Evolutionary conservation across 2,113 vertebrate genomes (phyloP).

Genomic region (Pelecanoides urinatrix): DNA sequence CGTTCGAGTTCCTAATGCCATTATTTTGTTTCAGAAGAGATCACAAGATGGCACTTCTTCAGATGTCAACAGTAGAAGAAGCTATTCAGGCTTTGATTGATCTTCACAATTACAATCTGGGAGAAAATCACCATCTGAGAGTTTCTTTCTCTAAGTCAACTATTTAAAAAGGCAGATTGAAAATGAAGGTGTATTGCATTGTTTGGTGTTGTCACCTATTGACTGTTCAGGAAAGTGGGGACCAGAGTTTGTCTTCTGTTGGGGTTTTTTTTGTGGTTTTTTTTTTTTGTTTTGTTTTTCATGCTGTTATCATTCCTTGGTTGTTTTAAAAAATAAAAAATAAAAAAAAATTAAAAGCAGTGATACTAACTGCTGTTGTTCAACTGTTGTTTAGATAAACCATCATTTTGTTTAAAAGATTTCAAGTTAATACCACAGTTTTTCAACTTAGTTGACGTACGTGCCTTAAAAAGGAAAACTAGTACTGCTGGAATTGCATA

Average conservation of each 20-base stretch:
- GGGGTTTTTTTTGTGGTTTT: no score
- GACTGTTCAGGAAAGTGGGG: conserved; percentile 87
- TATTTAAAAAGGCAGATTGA: conserved; percentile 79
- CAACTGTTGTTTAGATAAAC: conserved; percentile 75
- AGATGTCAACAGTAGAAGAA: conserved; percentile 97
- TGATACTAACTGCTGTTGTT: conserved; percentile 71
- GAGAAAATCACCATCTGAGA: conserved; percentile 95
- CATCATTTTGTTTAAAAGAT: conserved; percentile 75
- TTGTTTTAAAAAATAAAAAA: conserved; percentile 66
- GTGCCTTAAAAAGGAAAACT: conserved; percentile 95
- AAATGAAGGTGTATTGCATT: conserved; percentile 70
- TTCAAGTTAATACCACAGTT: conserved; percentile 72
- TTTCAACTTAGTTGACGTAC: conserved; percentile 82
- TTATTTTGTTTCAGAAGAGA: conserved; percentile 85
- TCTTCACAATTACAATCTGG: conserved; percentile 98
- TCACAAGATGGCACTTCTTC: conserved; percentile 98
- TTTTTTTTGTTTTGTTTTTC: not conserved
- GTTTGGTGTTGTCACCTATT: conserved; percentile 80
- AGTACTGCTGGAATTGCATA: conserved; percentile 79
- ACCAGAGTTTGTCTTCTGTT: conserved; percentile 83
- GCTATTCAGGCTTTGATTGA: conserved; percentile 96
- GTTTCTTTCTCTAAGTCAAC: conserved; percentile 99
- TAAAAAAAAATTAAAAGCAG: conserved; percentile 42
- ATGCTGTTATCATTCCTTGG: conserved; percentile 82
- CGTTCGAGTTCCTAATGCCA: conserved; percentile 65